Conservation (phyloP, 1,140 invertebrate species). For the Centruroides vittatus region DNA sequence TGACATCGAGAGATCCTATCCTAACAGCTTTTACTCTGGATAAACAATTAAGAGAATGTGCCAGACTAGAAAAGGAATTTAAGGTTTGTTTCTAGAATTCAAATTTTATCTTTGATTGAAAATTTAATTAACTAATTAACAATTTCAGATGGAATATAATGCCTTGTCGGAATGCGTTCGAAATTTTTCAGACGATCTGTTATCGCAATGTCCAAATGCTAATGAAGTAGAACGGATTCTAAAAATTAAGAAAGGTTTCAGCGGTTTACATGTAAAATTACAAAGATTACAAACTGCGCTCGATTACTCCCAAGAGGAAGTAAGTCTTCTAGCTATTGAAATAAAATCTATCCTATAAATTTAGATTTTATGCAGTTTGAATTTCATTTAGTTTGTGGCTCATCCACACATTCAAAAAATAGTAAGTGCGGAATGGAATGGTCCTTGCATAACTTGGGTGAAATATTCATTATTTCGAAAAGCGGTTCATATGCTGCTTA, state of each 20-base stretch:
- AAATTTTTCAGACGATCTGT: constrained; percentile 45
- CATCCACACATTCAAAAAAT: constrained; percentile 57
- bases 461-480: constrained; percentile 34
- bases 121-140: background rate
- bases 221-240: constrained; percentile 51
- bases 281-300: constrained; percentile 51
- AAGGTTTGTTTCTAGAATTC: constrained; percentile 24
- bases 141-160: constrained; percentile 29
- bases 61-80: constrained; percentile 38
- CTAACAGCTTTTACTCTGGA: constrained; percentile 45
- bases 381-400: constrained; percentile 43
- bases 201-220: constrained; percentile 45
- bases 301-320: constrained; percentile 51
- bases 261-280: constrained; percentile 27
- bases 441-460: constrained; percentile 40
- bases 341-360: background rate
- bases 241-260: constrained; percentile 30
- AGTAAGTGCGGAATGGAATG: constrained; percentile 36
- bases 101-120: background rate
- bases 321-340: constrained; percentile 16
- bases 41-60: constrained; percentile 35
- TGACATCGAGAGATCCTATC: constrained; percentile 47
- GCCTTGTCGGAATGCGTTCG: constrained; percentile 37
- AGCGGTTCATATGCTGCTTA: constrained; percentile 16
- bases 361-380: background rate